phyloP scores from a whole-genome alignment of 2,113 vertebrate species.

The Taxidea taxus region DNA sequence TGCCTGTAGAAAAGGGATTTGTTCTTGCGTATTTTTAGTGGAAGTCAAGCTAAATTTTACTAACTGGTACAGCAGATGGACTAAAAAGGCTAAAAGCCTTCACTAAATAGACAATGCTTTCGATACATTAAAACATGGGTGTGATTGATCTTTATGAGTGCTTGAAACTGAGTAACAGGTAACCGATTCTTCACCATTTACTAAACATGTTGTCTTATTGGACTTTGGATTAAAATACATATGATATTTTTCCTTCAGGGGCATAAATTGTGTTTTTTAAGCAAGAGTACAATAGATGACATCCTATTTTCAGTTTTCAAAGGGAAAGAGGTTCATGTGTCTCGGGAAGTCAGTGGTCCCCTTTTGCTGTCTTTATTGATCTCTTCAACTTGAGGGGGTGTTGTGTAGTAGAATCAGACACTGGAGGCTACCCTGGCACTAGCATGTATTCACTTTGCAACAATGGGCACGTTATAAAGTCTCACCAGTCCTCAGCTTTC shows the following conservation, averaged over 20 bases:
- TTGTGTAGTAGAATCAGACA: not conserved
- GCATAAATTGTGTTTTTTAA: not conserved
- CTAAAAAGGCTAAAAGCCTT: not conserved
- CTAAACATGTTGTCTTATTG: not conserved
- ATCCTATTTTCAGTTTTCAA: conserved; percentile 25
- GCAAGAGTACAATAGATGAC: not conserved
- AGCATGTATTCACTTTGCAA: not conserved
- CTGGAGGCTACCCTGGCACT: not conserved
- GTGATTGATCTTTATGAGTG: not conserved
- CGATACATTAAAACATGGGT: not conserved
- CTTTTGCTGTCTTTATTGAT: not conserved
- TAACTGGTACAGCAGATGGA: not conserved
- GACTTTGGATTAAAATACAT: not conserved
- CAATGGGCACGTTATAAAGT: not conserved
- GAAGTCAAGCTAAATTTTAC: not conserved
- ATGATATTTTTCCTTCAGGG: not conserved
- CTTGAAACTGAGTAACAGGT: not conserved
- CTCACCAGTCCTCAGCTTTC: not conserved
- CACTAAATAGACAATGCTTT: not conserved
- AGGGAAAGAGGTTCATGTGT: not conserved
- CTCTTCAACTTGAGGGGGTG: not conserved
- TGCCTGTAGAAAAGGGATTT: not conserved
- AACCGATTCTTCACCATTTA: not conserved
- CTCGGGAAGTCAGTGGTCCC: not conserved
- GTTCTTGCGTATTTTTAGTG: not conserved